Conservation (phyloP, 2,113 vertebrate species). For the Cephalopholis sonnerati region DNA sequence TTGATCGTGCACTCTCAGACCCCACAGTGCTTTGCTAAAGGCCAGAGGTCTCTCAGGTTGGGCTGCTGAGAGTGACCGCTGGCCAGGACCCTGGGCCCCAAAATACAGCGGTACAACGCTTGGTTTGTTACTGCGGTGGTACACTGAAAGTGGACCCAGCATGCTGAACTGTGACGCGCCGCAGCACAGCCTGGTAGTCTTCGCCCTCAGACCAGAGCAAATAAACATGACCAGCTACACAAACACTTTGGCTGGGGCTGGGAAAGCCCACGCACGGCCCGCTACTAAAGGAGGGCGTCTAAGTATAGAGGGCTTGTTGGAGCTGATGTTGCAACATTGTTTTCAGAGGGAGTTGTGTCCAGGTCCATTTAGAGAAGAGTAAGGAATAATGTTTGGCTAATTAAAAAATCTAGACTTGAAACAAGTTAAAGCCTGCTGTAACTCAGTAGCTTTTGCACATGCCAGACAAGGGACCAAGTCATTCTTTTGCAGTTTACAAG, state of each 20-base stretch:
- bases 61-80: slow-evolving; percentile 72
- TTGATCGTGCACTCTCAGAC: slow-evolving; percentile 57
- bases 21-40: slow-evolving; percentile 63
- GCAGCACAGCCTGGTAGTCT: slow-evolving; percentile 75
- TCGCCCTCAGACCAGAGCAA: slow-evolving; percentile 72
- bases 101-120: slow-evolving; percentile 74
- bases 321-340: slow-evolving; percentile 69
- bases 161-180: slow-evolving; percentile 44
- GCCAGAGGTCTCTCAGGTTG: slow-evolving; percentile 71
- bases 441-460: background rate
- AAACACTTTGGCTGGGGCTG: slow-evolving; percentile 67
- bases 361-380: slow-evolving; percentile 24
- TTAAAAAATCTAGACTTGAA: slow-evolving; percentile 32
- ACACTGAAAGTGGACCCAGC: slow-evolving; percentile 63
- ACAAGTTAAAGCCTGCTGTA: background rate
- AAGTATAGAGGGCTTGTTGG: slow-evolving; percentile 64
- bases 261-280: slow-evolving; percentile 63
- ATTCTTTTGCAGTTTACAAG: too few species aligned
- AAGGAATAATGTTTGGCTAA: slow-evolving; percentile 24
- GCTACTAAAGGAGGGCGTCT: slow-evolving; percentile 52
- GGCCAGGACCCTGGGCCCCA: slow-evolving; percentile 54
- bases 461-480: too few species aligned
- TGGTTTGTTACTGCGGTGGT: slow-evolving; percentile 66
- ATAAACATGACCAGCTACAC: slow-evolving; percentile 78
- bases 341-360: slow-evolving; percentile 57